Base-by-base conservation (phyloP, 2,797 vertebrate species). In the Hipposideros larvatus region DNA sequence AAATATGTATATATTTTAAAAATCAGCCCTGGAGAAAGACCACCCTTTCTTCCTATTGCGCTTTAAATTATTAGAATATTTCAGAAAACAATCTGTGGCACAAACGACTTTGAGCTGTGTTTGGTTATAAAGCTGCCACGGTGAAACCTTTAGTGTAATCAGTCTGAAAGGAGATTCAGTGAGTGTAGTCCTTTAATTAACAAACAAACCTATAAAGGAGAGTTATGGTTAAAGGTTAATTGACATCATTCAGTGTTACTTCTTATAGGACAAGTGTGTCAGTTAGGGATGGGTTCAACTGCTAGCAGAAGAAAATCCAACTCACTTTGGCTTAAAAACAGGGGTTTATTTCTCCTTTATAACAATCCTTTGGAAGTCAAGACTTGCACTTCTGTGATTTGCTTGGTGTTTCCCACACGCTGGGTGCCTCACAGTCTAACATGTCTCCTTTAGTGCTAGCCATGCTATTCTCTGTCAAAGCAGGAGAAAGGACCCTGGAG, bases 391-490 rank as follows among this genome's bases (percentile, higher is more conserved):
- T 61, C 57, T 43, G 14, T 65, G 37, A 21, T 87, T 87, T 43
- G 15, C 28, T 28, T 43, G 7, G 21, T 70, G 8, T 84, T 79
- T 85, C 16, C n/a, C 43, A 92, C 7, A 4, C 26, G 28, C 41
- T 63, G 19, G n/a, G 46, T 74, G 28, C 2, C 22, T 59, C 51
- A 57, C 5, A 10, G 13, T 74, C 34, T 59, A 53, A 51, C 4
- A 0, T 6, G 31, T 68, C 3, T 48, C 0, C 26, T 16, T 0
- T 2, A 34, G 41, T 9, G 59, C 19, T 22, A 19, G 28, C 34
- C 4, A n/a, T 65, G 19, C 53, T 26, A 10, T 22, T 53, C 7
- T n/a, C 1, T 34, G 51, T 66, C 31, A 68, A 53, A 34, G 59
- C 28, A 70, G 71, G 51, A 21, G 11, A 68, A 73, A 65, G 8